phyloP scores from a whole-genome alignment of 2,797 vertebrate genomes.

The Setipinna tenuifilis region DNA sequence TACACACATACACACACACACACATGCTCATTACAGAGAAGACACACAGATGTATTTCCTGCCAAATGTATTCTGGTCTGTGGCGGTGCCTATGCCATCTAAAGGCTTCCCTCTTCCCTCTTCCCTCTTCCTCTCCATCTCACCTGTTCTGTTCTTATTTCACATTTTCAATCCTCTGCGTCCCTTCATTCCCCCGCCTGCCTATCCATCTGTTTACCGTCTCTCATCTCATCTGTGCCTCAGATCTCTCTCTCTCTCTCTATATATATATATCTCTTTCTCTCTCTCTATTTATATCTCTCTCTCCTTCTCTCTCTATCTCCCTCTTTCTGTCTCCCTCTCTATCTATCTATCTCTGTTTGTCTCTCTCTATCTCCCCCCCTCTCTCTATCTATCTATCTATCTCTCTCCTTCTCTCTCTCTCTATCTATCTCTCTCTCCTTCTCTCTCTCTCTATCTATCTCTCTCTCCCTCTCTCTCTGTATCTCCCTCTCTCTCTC shows the following conservation, averaged over 20 bases:
- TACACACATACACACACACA: not conserved
- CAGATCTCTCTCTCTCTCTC: too few relatives aligned
- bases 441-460: not conserved
- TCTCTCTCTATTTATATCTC: too few relatives aligned
- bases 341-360: too few relatives aligned
- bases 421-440: too few relatives aligned
- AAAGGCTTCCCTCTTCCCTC: not conserved
- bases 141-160: not conserved
- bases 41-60: not conserved
- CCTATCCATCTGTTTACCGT: not conserved
- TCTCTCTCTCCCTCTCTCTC: constrained; percentile 31
- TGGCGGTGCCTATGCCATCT: not conserved
- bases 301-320: too few relatives aligned
- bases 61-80: not conserved
- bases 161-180: not conserved
- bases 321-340: too few relatives aligned
- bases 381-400: not conserved
- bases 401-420: constrained; percentile 26
- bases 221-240: not conserved
- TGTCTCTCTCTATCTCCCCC: constrained; percentile 33
- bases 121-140: not conserved
- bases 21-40: constrained; percentile 8
- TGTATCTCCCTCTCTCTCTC: not conserved
- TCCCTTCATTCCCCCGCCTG: not conserved
- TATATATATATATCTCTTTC: too few relatives aligned